phyloP scores from a whole-genome alignment of 2,797 vertebrate species.

The Alcedo quadribrachys region DNA sequence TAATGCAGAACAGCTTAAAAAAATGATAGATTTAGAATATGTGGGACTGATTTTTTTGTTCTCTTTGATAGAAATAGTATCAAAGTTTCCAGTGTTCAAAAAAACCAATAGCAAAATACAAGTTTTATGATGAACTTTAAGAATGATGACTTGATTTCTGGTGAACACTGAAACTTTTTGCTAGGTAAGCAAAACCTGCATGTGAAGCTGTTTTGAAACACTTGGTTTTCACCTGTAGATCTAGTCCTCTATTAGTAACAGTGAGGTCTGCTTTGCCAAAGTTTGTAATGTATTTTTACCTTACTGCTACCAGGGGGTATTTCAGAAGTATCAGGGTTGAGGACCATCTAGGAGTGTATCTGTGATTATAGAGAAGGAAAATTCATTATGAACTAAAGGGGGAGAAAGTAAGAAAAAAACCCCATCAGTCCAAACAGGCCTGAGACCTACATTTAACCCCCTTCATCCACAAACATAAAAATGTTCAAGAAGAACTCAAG shows the following conservation, averaged over 20 bases:
- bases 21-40: background rate
- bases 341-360: background rate
- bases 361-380: slow-evolving; percentile 22
- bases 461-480: slow-evolving; percentile 41
- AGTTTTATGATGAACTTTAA: background rate
- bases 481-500: slow-evolving; percentile 39
- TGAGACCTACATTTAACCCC: slow-evolving; percentile 25
- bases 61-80: background rate
- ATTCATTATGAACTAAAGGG: background rate
- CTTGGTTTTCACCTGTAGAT: background rate
- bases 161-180: background rate
- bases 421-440: background rate
- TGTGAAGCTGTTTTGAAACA: background rate
- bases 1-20: background rate
- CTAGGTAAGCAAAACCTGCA: background rate
- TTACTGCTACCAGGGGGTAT: background rate
- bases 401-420: background rate
- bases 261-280: background rate
- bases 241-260: background rate
- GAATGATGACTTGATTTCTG: background rate
- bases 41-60: background rate
- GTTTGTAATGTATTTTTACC: background rate
- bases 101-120: background rate
- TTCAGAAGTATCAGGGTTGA: background rate
- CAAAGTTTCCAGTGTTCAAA: background rate